phyloP scores from a whole-genome alignment of 2,113 vertebrate genomes.

The Kryptolebias marmoratus region DNA sequence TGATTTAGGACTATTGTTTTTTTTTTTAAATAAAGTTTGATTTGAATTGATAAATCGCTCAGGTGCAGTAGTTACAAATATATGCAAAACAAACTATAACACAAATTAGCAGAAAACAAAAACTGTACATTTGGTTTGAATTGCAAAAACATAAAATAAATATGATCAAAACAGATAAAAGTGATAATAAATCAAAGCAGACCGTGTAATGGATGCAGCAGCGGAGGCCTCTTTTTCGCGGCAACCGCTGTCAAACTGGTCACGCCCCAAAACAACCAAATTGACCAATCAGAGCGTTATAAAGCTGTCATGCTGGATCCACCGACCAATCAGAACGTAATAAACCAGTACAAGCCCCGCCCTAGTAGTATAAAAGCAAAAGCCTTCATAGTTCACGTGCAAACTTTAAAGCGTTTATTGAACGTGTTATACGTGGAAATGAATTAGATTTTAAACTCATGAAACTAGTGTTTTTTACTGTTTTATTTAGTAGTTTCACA shows the following conservation, averaged over 20 bases:
- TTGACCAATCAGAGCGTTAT: conserved; percentile 20
- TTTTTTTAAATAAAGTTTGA: no score
- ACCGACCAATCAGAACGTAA: conserved; percentile 34
- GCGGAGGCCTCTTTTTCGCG: conserved; percentile 28
- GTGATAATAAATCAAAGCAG: no score
- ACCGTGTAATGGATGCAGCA: not conserved
- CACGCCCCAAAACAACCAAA: not conserved
- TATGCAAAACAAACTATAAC: not conserved
- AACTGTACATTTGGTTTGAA: not conserved
- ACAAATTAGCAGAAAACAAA: not conserved
- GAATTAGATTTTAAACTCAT: not conserved
- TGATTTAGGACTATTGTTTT: no score
- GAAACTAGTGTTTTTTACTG: not conserved
- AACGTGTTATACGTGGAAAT: not conserved
- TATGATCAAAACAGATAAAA: not conserved
- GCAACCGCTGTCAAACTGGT: conserved; percentile 34
- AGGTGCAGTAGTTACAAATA: not conserved
- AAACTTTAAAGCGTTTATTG: not conserved
- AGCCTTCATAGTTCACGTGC: not conserved
- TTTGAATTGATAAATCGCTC: no score
- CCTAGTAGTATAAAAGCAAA: conserved; percentile 1
- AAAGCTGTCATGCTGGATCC: no score
- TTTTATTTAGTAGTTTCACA: not conserved
- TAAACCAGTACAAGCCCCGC: not conserved
- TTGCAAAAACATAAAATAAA: not conserved